phyloP scores from a whole-genome alignment of 2,113 vertebrate genomes.

The Herpetotheres cachinnans region DNA sequence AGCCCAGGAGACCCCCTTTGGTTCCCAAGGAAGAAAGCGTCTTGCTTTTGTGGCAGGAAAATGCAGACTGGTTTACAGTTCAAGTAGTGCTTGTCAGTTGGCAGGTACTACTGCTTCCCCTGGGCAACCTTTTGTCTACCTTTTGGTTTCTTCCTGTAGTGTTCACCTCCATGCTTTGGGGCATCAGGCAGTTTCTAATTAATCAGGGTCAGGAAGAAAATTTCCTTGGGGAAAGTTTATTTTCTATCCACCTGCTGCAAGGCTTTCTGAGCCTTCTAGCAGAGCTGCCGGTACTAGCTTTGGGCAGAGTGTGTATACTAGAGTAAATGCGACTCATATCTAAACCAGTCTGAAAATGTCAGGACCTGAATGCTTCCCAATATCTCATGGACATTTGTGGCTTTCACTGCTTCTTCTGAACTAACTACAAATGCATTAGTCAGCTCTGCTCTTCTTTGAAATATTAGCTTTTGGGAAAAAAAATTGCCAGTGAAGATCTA shows the following conservation, averaged over 20 bases:
- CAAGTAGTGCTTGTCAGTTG: not conserved
- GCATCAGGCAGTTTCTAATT: constrained; percentile 10
- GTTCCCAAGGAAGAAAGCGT: not conserved
- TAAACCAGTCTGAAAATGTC: not conserved
- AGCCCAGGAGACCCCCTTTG: not conserved
- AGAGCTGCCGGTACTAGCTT: not conserved
- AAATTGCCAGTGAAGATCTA: not conserved
- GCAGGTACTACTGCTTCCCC: not conserved
- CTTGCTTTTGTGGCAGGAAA: not conserved
- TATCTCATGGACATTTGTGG: not conserved
- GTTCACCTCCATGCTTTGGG: not conserved
- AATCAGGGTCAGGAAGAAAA: constrained; percentile 18
- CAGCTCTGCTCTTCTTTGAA: not conserved
- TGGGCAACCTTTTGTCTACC: not conserved
- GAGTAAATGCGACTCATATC: not conserved
- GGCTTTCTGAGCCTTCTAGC: not conserved
- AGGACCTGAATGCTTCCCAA: not conserved
- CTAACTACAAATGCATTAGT: not conserved
- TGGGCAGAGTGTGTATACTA: not conserved
- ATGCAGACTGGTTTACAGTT: not conserved
- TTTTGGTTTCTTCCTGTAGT: not conserved
- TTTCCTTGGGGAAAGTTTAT: not conserved
- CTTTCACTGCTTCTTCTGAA: not conserved
- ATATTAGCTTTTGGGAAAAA: not conserved
- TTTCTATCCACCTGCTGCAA: not conserved